Conservation (phyloP, 2,888 invertebrate species). For the Physocephala rufipes region DNA sequence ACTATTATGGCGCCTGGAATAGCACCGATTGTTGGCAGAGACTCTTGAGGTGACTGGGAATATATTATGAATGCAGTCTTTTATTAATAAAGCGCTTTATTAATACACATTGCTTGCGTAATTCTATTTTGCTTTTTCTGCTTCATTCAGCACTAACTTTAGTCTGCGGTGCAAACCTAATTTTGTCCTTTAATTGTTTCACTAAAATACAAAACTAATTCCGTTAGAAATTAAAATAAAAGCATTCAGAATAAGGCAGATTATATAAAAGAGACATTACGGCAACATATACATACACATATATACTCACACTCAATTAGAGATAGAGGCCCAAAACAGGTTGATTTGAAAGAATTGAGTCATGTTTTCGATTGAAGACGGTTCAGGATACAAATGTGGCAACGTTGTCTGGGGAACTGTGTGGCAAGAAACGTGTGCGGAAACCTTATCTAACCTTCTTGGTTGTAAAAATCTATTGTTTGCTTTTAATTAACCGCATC, state of each 20-base stretch:
- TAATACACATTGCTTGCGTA: slow-evolving; percentile 45
- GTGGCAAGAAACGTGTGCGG: neutral
- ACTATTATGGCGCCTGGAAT: too few species aligned
- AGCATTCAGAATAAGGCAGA: slow-evolving; percentile 4
- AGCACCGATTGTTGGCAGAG: neutral
- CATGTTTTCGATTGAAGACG: neutral
- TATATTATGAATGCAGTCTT: too few species aligned
- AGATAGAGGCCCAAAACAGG: neutral
- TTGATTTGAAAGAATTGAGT: neutral
- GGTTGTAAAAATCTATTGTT: slow-evolving; percentile 51
- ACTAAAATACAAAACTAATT: slow-evolving; percentile 50
- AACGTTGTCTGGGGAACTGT: too few species aligned
- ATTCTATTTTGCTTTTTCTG: slow-evolving; percentile 40
- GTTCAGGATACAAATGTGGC: too few species aligned
- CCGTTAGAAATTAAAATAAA: slow-evolving; percentile 15
- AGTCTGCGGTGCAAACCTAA: slow-evolving; percentile 58
- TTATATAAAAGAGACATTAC: too few species aligned
- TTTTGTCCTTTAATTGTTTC: slow-evolving; percentile 59
- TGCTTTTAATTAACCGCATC: slow-evolving; percentile 61
- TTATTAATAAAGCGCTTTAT: too few species aligned
- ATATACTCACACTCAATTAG: neutral
- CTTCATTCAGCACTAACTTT: slow-evolving; percentile 54
- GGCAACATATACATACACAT: slow-evolving; percentile 5
- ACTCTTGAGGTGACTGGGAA: too few species aligned
- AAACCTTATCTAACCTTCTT: slow-evolving; percentile 36